Conservation (phyloP, 1,140 invertebrate species). For the Papilio glaucus region DNA sequence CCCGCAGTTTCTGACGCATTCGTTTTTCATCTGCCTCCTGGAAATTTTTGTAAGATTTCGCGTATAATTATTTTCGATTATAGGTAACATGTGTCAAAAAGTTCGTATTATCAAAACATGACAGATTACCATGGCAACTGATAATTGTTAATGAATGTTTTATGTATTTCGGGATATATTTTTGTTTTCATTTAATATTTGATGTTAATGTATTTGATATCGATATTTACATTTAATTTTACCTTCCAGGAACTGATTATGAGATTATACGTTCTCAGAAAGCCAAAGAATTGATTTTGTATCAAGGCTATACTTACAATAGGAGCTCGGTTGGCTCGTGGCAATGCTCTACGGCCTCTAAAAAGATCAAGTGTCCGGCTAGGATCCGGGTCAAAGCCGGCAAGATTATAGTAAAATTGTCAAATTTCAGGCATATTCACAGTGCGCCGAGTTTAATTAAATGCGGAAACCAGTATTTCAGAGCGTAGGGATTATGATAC, state of each 20-base stretch:
- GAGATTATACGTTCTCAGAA: constrained; percentile 38
- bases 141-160: no score
- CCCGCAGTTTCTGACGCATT: no score
- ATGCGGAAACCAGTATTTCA: constrained; percentile 21
- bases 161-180: no score
- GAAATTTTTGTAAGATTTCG: no score
- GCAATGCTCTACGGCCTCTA: constrained; percentile 27
- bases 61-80: no score
- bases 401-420: constrained; percentile 6
- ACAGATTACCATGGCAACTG: no score
- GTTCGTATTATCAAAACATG: no score
- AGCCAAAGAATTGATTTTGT: constrained; percentile 38
- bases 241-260: constrained; percentile 41
- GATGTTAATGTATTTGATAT: no score
- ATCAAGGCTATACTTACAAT: constrained; percentile 39
- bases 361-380: constrained; percentile 23
- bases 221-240: neutral
- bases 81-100: no score
- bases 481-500: neutral
- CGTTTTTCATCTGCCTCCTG: no score
- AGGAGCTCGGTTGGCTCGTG: constrained; percentile 23
- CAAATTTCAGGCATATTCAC: constrained; percentile 29
- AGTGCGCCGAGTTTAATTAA: constrained; percentile 31
- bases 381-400: constrained; percentile 17
- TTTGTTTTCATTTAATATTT: no score